phyloP scores from a whole-genome alignment of 2,888 invertebrate genomes.

The Drosophila maculinotata region DNA sequence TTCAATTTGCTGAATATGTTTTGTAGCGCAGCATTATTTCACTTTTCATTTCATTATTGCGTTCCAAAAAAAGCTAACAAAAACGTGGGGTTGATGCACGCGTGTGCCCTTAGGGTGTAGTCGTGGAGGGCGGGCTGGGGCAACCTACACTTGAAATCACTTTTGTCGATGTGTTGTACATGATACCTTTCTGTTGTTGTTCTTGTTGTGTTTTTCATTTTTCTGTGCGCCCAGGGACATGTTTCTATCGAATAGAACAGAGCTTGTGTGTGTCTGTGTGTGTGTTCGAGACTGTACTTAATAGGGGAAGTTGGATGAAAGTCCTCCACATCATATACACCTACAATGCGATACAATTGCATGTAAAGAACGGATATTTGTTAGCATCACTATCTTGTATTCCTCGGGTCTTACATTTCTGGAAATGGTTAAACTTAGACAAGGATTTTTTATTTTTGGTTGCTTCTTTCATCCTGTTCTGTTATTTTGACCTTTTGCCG shows the following conservation, averaged over 20 bases:
- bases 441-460: background rate
- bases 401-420: background rate
- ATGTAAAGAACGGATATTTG: conserved; percentile 20
- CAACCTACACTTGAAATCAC: conserved; percentile 58
- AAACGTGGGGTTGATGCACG: conserved; percentile 18
- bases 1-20: conserved; percentile 52
- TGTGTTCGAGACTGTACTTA: background rate
- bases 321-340: conserved; percentile 3
- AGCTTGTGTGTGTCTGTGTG: background rate
- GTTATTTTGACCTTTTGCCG: background rate
- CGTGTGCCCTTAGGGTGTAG: conserved; percentile 13
- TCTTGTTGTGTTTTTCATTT: conserved; percentile 34
- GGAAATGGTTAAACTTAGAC: background rate
- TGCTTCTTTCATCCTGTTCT: background rate
- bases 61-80: conserved; percentile 28
- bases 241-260: conserved; percentile 8
- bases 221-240: conserved; percentile 40
- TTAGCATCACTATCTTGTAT: background rate
- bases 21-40: conserved; percentile 40
- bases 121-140: background rate
- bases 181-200: conserved; percentile 24
- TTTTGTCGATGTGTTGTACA: conserved; percentile 49
- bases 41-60: conserved; percentile 73
- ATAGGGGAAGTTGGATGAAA: conserved; percentile 20
- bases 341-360: conserved; percentile 16